Conservation (phyloP, 2,113 vertebrate genomes). For the Platichthys stellatus region DNA sequence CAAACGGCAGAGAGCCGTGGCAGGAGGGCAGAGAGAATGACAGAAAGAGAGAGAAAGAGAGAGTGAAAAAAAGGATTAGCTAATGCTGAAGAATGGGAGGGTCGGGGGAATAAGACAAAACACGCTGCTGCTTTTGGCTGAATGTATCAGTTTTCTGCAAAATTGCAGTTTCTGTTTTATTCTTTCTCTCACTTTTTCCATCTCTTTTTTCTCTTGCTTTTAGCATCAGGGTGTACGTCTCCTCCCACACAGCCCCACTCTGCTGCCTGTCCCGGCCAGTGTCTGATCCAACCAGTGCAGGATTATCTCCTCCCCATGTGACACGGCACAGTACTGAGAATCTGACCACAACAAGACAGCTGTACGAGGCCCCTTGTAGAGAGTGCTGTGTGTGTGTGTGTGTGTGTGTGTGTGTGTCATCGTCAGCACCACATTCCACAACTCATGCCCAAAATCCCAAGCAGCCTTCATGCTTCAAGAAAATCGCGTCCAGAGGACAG, state of each 20-base stretch:
- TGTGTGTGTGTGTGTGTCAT: too few species aligned
- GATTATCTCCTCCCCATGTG: conserved; percentile 76
- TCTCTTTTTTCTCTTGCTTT: conserved; percentile 22
- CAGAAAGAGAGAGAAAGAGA: neutral
- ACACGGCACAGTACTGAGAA: conserved; percentile 73
- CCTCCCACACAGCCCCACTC: conserved; percentile 33
- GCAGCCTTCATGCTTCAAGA: conserved; percentile 37
- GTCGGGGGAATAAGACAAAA: conserved; percentile 30
- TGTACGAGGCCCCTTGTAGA: conserved; percentile 64
- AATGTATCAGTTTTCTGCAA: conserved; percentile 53
- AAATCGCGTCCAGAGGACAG: conserved; percentile 29
- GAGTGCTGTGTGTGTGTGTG: neutral
- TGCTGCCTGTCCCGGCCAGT: conserved; percentile 36
- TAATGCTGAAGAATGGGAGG: conserved; percentile 19
- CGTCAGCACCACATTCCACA: conserved; percentile 68
- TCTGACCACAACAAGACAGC: conserved; percentile 79
- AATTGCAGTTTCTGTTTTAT: neutral
- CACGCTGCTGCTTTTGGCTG: conserved; percentile 48
- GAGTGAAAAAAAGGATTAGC: neutral
- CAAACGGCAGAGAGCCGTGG: conserved; percentile 40
- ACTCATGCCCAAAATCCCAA: conserved; percentile 49
- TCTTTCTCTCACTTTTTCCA: conserved; percentile 28
- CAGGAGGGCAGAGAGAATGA: conserved; percentile 39
- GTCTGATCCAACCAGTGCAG: conserved; percentile 62
- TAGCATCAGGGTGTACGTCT: conserved; percentile 51